Evolutionary conservation across 2,113 vertebrate genomes (phyloP).

Genomic region (Aix galericulata): DNA sequence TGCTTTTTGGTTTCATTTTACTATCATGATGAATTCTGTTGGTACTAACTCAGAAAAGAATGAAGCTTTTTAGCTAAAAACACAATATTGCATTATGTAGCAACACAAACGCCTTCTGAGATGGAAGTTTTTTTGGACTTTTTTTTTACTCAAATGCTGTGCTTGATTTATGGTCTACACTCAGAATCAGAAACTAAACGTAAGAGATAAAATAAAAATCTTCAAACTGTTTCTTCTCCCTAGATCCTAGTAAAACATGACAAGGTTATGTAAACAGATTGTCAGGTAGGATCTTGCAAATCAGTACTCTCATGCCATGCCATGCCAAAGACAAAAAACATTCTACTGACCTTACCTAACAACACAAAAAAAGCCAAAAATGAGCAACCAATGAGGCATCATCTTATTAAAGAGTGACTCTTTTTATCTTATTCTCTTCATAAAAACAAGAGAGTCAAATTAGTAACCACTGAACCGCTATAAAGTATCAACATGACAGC

Average conservation of each 20-base stretch:
- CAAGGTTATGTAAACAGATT: background rate
- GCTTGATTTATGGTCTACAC: background rate
- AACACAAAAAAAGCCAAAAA: background rate
- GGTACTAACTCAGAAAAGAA: background rate
- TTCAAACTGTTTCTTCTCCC: background rate
- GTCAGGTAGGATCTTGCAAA: background rate
- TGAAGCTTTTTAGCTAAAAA: background rate
- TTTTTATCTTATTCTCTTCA: background rate
- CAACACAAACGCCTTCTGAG: background rate
- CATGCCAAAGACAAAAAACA: background rate
- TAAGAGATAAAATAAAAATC: background rate
- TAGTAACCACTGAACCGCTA: background rate
- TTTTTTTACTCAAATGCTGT: background rate
- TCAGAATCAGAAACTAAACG: background rate
- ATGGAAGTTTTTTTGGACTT: background rate
- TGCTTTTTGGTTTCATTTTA: background rate
- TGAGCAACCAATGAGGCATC: background rate
- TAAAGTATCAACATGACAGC: background rate
- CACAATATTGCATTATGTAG: background rate
- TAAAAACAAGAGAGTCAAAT: background rate
- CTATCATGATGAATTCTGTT: background rate
- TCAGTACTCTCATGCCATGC: background rate
- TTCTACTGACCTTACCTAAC: background rate
- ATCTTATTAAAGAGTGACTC: background rate
- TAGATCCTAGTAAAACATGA: background rate